phyloP scores from a whole-genome alignment of 2,113 vertebrate species.

The Pedetes capensis region DNA sequence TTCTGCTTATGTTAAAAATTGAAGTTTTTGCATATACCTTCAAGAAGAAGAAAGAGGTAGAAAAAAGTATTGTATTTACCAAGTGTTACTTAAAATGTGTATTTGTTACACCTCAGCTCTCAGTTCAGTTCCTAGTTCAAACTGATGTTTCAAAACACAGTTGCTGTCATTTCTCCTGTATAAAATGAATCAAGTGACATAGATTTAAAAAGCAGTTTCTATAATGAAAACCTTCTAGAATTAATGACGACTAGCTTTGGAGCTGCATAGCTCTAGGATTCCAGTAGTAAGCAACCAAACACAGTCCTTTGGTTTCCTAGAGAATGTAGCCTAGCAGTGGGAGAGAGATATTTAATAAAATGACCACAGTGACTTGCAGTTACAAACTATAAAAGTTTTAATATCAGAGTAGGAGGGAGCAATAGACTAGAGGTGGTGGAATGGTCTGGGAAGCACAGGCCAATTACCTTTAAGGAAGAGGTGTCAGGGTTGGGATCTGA shows the following conservation, averaged over 20 bases:
- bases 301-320: neutral
- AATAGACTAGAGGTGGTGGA: neutral
- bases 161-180: neutral
- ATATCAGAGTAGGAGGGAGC: neutral
- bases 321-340: neutral
- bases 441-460: neutral
- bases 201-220: constrained; percentile 12
- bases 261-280: neutral
- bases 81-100: neutral
- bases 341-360: neutral
- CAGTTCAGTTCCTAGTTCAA: constrained; percentile 20
- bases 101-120: neutral
- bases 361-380: neutral
- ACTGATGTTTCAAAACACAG: neutral
- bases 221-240: neutral
- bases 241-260: neutral
- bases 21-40: neutral
- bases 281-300: neutral
- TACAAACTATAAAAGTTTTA: neutral
- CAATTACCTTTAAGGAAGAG: neutral
- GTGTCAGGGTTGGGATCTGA: neutral
- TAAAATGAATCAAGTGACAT: neutral
- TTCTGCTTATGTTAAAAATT: neutral
- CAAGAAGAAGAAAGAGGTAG: neutral
- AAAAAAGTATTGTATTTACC: neutral